Evolutionary conservation across 2,797 vertebrate genomes (phyloP), one percentile per base, ranked within the genome.

Genomic region (Salmo trutta): DNA sequence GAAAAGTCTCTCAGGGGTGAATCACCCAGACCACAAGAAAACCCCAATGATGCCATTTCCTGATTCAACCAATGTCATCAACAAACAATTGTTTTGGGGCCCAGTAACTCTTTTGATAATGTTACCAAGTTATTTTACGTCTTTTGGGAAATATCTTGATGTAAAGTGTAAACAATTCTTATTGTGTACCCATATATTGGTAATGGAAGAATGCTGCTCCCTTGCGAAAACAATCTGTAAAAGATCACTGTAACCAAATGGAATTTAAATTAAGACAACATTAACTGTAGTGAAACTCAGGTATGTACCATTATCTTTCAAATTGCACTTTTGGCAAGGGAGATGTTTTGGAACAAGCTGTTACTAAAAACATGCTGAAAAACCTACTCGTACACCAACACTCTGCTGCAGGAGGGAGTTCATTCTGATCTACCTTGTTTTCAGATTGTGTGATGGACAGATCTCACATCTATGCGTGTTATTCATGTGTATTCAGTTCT

Each of bases 281-380:
- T 47, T 47, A 41, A 41, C 41, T 41, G 8, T 10, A 41, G 41
- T 41, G 41, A 2, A 41, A 41, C 41, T 41, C 41, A 41, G 2
- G 10, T 8, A 47, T 12, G 8, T 10, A 47, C 8, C 41, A 47
- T 10, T 33, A 3, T 4, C 31, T 36, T 74, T 74, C 59, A 36
- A 74, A 74, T 54, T 6, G 31, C 33, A 73, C 16, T n/a, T 41
- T 36, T 33, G 68, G 8, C 70, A 33, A 59, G 73, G 12, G 31
- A 53, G 24, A n/a, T 33, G 1, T 62, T 41, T 62, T 59, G 29
- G 53, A 27, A 36, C 16, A 68, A 62, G 52, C 72, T 5, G 31
- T 76, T 69, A 51, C 70, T 74, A 74, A 71, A 70, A 77, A 71
- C 75, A 73, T 12, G 17, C 33, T 33, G 21, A 65, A 41, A 72